phyloP scores from a whole-genome alignment of 2,797 vertebrate genomes.

The Rhabdophis nuchalis region DNA sequence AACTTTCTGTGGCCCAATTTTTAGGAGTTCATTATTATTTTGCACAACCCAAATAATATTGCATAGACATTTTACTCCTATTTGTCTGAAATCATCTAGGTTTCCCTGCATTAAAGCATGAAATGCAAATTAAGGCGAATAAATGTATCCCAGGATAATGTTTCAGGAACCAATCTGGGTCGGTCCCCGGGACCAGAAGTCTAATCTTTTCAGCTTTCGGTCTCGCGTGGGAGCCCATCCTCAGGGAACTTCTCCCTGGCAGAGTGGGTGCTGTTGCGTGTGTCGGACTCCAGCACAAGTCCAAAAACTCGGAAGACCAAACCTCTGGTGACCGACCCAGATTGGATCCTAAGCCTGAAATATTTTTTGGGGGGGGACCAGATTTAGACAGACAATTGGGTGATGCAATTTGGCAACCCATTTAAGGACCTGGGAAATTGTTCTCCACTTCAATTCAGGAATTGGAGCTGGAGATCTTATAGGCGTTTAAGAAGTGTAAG shows the following conservation, averaged over 20 bases:
- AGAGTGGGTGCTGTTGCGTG: neutral
- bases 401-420: neutral
- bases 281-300: neutral
- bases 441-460: neutral
- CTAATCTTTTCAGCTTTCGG: neutral
- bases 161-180: neutral
- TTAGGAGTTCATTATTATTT: neutral
- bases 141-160: neutral
- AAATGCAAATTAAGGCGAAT: neutral
- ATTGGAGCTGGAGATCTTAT: neutral
- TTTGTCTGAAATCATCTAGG: neutral
- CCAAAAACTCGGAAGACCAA: neutral
- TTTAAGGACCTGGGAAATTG: neutral
- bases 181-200: too few species aligned
- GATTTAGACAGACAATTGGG: neutral
- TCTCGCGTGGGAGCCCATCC: too few species aligned
- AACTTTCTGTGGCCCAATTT: neutral
- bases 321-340: neutral
- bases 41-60: neutral
- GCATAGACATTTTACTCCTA: neutral
- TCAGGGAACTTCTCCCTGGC: too few species aligned
- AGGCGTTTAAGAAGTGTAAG: neutral
- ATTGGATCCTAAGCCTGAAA: neutral
- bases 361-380: neutral
- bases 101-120: neutral